phyloP scores from a whole-genome alignment of 2,797 vertebrate genomes.

The Hyperoplus lanceolatus region DNA sequence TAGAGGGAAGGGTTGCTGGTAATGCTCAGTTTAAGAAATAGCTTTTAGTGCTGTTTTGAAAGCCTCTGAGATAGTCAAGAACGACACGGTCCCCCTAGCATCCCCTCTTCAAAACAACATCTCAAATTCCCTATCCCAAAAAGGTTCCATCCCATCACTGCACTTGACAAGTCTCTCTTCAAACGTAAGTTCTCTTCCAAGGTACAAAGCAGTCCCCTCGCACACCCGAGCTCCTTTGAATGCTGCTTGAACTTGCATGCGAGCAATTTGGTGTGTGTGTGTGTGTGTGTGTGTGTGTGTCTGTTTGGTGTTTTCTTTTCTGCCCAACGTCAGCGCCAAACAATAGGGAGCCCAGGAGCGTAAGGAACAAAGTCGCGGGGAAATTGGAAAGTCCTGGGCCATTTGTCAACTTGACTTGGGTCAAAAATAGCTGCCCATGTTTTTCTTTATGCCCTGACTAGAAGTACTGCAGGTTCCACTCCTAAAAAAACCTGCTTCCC shows the following conservation, averaged over 20 bases:
- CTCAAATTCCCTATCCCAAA: constrained; percentile 52
- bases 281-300: not conserved
- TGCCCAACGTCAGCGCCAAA: constrained; percentile 46
- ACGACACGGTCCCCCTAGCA: constrained; percentile 2
- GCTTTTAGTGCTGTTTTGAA: constrained; percentile 53
- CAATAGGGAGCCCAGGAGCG: constrained; percentile 47
- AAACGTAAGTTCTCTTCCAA: constrained; percentile 37
- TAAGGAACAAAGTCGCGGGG: constrained; percentile 41
- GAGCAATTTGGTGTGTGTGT: constrained; percentile 19
- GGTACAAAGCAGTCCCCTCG: constrained; percentile 30
- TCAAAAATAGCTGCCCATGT: constrained; percentile 58
- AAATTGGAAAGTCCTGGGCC: constrained; percentile 57
- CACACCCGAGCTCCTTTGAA: constrained; percentile 43
- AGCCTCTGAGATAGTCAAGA: constrained; percentile 46
- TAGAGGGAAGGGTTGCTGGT: constrained; percentile 35
- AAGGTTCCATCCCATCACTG: constrained; percentile 31
- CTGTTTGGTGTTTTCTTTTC: constrained; percentile 6
- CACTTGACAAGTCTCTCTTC: constrained; percentile 63
- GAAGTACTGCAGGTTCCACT: constrained; percentile 54
- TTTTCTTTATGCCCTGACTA: constrained; percentile 47
- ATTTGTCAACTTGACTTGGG: constrained; percentile 54
- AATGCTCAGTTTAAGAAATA: constrained; percentile 52
- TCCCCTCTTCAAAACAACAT: not conserved
- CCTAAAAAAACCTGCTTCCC: constrained; percentile 19
- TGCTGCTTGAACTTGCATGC: constrained; percentile 43